phyloP scores from a whole-genome alignment of 2,888 invertebrate genomes.

The Eupelmus urozonus region DNA sequence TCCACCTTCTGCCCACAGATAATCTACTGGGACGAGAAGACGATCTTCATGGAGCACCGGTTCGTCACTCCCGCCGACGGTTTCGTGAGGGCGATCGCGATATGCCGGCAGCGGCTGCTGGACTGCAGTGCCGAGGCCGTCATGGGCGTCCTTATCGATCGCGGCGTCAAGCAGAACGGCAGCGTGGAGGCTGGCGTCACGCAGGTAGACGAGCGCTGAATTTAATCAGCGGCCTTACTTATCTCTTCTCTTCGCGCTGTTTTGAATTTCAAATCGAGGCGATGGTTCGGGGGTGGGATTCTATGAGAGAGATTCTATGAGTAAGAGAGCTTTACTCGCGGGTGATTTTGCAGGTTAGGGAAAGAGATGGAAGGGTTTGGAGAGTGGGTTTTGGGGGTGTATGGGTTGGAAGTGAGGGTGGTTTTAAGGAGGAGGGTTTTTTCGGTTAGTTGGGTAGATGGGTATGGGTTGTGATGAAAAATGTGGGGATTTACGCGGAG shows the following conservation, averaged over 20 bases:
- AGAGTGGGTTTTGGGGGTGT: too few relatives aligned
- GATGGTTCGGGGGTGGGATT: too few relatives aligned
- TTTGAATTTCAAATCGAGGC: too few relatives aligned
- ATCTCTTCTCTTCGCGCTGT: not conserved
- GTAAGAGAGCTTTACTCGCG: too few relatives aligned
- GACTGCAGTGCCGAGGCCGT: slow-evolving; percentile 78
- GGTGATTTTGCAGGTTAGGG: too few relatives aligned
- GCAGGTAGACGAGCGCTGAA: slow-evolving; percentile 65
- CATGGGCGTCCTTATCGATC: slow-evolving; percentile 75
- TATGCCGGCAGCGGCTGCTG: slow-evolving; percentile 76
- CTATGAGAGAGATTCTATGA: too few relatives aligned
- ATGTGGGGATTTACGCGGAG: too few relatives aligned
- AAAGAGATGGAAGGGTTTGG: too few relatives aligned
- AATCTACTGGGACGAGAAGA: slow-evolving; percentile 90
- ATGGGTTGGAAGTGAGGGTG: too few relatives aligned
- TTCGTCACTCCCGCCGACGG: slow-evolving; percentile 86
- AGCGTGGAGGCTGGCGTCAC: slow-evolving; percentile 71
- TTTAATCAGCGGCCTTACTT: not conserved
- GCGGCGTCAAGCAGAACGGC: slow-evolving; percentile 73
- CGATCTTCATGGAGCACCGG: slow-evolving; percentile 90
- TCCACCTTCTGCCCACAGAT: slow-evolving; percentile 82
- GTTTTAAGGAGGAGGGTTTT: too few relatives aligned
- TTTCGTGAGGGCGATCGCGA: slow-evolving; percentile 81
- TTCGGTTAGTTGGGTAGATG: too few relatives aligned
- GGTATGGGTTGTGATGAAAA: too few relatives aligned